Evolutionary conservation across 2,888 invertebrate genomes (phyloP).

Genomic region (Osedax frankpressi): DNA sequence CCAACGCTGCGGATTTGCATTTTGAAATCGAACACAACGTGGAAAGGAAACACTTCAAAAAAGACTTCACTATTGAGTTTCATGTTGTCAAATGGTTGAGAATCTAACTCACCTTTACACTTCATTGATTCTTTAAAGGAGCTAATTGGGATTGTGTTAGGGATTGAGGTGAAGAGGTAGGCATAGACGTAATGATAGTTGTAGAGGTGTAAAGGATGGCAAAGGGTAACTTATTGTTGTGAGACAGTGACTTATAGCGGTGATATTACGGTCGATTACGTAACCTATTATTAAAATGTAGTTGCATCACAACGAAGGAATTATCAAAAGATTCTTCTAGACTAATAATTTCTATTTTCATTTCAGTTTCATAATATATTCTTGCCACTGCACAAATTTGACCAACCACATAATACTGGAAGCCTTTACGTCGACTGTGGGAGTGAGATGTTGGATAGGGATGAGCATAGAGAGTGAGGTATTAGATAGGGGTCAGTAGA

Average conservation of each 20-base stretch:
- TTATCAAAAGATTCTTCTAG: slow-evolving; percentile 79
- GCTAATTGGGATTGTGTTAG: no score
- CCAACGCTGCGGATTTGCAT: slow-evolving; percentile 43
- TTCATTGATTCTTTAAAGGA: no score
- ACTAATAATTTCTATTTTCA: slow-evolving; percentile 72
- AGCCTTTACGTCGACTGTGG: slow-evolving; percentile 62
- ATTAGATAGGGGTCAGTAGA: slow-evolving; percentile 81
- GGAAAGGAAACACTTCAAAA: slow-evolving; percentile 90
- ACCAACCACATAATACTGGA: slow-evolving; percentile 90
- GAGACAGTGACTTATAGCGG: no score
- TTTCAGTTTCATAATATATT: slow-evolving; percentile 75
- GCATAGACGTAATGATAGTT: no score
- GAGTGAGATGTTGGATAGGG: slow-evolving; percentile 77
- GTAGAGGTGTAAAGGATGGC: no score
- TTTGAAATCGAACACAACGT: slow-evolving; percentile 76
- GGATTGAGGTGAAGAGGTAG: no score
- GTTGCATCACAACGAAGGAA: slow-evolving; percentile 79
- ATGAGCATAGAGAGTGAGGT: slow-evolving; percentile 84
- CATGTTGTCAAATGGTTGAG: slow-evolving; percentile 5
- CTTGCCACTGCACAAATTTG: slow-evolving; percentile 66
- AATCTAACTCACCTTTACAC: slow-evolving; percentile 30
- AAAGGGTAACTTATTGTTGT: no score
- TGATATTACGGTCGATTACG: no score
- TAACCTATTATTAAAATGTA: slow-evolving; percentile 83
- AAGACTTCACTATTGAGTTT: slow-evolving; percentile 21